These are phyloP conservation scores for Strix aluco DNA, from an alignment of 2,113 vertebrate genomes.

Conservation along the genomic window DNA sequence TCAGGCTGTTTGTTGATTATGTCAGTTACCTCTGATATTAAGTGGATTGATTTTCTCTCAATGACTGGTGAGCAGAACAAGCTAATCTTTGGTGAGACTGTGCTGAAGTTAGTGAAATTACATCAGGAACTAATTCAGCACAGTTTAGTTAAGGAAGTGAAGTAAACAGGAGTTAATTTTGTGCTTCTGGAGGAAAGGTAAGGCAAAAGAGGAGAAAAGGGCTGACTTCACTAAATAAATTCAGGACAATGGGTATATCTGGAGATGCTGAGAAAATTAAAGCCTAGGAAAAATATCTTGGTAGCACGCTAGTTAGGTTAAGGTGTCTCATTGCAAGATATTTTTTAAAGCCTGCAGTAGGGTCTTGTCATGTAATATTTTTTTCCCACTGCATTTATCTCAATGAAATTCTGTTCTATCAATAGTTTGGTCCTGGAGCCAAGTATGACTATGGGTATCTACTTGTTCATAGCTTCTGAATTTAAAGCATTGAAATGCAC, in stretches of 20 bases:
- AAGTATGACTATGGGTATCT: neutral
- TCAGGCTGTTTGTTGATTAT: neutral
- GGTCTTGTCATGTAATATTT: fast-evolving
- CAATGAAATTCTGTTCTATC: neutral
- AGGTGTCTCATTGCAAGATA: neutral
- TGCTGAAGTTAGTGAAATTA: neutral
- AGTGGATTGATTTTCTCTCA: neutral
- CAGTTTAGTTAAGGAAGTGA: neutral
- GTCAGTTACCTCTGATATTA: neutral
- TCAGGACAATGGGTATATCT: neutral
- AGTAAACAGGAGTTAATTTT: neutral
- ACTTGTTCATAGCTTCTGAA: neutral
- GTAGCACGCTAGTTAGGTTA: neutral
- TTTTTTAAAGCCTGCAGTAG: neutral
- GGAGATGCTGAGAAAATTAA: neutral
- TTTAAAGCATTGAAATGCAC: neutral
- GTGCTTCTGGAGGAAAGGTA: neutral
- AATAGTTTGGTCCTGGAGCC: neutral
- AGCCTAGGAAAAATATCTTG: neutral
- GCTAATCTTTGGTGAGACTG: neutral
- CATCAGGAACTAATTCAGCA: neutral
- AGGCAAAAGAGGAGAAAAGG: neutral
- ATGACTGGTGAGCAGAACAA: neutral
- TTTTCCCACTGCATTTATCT: neutral
- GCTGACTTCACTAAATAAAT: neutral